phyloP scores from a whole-genome alignment of 1,140 invertebrate genomes.

The Planococcus citri region DNA sequence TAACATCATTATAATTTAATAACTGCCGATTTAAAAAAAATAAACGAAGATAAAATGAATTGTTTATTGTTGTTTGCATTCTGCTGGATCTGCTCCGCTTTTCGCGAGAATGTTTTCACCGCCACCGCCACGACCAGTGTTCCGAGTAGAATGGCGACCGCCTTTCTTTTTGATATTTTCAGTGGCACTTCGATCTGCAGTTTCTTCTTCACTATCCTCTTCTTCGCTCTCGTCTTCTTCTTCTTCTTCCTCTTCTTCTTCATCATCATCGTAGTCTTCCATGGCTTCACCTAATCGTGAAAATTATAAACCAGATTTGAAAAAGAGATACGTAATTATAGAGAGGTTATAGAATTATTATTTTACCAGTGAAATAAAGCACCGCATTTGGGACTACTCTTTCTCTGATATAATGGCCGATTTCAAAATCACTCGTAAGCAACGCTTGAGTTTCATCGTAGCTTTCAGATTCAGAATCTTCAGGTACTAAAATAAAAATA shows the following conservation, averaged over 20 bases:
- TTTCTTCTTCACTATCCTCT: constrained; percentile 33
- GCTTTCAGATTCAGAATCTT: constrained; percentile 49
- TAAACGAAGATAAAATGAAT: background rate
- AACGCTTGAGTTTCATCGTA: constrained; percentile 63
- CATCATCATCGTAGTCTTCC: constrained; percentile 55
- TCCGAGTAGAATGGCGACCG: background rate
- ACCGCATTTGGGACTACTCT: constrained; percentile 84
- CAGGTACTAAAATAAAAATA: constrained; percentile 38
- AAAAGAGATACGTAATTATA: background rate
- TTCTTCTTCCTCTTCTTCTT: constrained; percentile 42
- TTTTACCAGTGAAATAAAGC: constrained; percentile 73
- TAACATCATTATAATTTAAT: background rate
- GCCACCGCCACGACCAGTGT: background rate
- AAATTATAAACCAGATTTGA: constrained; percentile 12
- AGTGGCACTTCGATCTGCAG: constrained; percentile 28
- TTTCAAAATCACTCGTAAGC: constrained; percentile 86
- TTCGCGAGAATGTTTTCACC: constrained; percentile 29
- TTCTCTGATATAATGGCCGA: constrained; percentile 94
- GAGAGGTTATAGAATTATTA: constrained; percentile 4
- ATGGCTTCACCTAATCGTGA: constrained; percentile 48
- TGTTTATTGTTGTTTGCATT: constrained; percentile 41
- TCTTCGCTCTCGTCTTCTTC: constrained; percentile 34
- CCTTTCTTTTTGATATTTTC: constrained; percentile 22
- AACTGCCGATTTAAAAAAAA: background rate
- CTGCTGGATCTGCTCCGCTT: constrained; percentile 30